These are phyloP conservation scores for Cettia cetti DNA, from an alignment of 2,113 vertebrate species.

Conservation along the genomic window DNA sequence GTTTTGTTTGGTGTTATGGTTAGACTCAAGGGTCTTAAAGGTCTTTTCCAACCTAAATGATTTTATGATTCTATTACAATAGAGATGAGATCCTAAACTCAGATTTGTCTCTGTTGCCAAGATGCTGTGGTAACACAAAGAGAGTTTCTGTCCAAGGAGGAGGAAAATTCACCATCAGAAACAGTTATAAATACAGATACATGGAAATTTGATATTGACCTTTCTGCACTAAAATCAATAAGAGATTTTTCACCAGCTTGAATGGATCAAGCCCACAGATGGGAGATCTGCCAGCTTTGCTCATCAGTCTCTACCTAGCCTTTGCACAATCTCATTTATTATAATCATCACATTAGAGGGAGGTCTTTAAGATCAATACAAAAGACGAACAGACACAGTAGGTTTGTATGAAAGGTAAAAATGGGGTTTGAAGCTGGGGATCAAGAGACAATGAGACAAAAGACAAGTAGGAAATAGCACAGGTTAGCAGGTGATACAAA, in stretches of 20 bases:
- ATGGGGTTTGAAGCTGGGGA: neutral
- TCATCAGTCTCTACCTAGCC: neutral
- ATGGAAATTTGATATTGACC: slow-evolving; percentile 35
- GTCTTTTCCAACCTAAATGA: neutral
- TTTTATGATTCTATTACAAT: neutral
- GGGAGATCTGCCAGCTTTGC: neutral
- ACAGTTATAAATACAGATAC: slow-evolving; percentile 5
- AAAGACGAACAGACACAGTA: neutral
- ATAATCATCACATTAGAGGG: neutral
- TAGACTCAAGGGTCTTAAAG: neutral
- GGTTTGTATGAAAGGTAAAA: neutral
- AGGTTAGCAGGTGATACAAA: neutral
- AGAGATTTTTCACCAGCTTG: neutral
- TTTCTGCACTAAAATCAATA: slow-evolving; percentile 28
- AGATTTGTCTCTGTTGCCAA: neutral
- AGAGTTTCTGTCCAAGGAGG: neutral
- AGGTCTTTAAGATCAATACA: slow-evolving; percentile 3
- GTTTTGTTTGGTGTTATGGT: neutral
- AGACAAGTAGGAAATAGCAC: neutral
- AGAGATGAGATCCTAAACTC: neutral
- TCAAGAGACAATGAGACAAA: neutral
- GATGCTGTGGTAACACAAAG: neutral
- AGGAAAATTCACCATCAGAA: neutral
- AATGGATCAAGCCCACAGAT: neutral
- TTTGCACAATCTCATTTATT: slow-evolving; percentile 6